Evolutionary conservation across 2,113 vertebrate species (phyloP).

Genomic region (Rallus limicola): DNA sequence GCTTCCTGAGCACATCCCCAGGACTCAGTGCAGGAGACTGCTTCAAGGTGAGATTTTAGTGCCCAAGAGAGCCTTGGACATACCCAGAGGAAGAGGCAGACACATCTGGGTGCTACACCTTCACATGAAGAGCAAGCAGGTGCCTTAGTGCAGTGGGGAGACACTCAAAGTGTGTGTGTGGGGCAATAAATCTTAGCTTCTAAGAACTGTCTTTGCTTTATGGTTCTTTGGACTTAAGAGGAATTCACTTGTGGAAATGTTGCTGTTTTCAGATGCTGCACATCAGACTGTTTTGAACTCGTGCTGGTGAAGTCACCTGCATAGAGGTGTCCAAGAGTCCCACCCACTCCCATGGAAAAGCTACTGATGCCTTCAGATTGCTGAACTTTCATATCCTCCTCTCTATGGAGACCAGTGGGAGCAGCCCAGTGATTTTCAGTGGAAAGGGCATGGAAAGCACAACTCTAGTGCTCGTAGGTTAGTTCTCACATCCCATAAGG

Average conservation of each 20-base stretch:
- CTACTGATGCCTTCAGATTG: rapidly evolving
- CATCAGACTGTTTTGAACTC: not conserved
- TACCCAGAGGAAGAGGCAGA: not conserved
- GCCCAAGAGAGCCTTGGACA: not conserved
- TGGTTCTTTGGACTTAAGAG: not conserved
- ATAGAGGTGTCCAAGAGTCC: not conserved
- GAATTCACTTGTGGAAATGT: not conserved
- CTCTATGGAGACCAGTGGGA: not conserved
- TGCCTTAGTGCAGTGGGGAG: not conserved
- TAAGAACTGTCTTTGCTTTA: rapidly evolving
- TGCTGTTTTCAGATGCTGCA: not conserved
- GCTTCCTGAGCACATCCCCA: not conserved
- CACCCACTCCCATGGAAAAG: not conserved
- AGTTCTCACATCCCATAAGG: not conserved
- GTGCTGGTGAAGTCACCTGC: not conserved
- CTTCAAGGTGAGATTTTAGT: not conserved
- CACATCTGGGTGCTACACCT: too few species aligned
- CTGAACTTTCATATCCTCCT: not conserved
- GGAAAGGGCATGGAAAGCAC: not conserved
- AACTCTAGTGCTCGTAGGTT: not conserved
- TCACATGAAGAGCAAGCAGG: rapidly evolving
- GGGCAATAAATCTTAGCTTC: not conserved
- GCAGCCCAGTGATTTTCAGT: not conserved
- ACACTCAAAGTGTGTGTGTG: not conserved
- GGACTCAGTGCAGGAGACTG: not conserved